Evolutionary conservation across 2,113 vertebrate genomes (phyloP).

Genomic region (Leptobrachium leishanense): DNA sequence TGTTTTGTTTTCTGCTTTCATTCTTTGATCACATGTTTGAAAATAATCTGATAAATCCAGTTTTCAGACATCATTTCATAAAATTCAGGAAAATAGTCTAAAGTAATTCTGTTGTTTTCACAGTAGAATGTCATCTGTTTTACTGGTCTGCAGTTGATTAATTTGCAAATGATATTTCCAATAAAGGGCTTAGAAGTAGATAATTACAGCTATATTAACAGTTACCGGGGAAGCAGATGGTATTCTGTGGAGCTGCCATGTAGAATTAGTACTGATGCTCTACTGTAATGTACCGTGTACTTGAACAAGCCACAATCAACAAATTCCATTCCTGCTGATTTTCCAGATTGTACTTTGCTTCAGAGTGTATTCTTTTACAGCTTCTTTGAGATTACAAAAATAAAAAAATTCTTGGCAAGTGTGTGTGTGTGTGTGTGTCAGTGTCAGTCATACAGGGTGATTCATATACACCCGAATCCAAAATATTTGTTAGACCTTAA

Average conservation of each 20-base stretch:
- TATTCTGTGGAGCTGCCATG: conserved; percentile 91
- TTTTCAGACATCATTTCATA: conserved; percentile 52
- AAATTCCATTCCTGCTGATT: conserved; percentile 75
- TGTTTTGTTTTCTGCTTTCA: conserved; percentile 16
- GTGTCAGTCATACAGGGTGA: no score
- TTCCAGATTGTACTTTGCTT: conserved; percentile 76
- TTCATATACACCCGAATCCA: no score
- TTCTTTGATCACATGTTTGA: conserved; percentile 35
- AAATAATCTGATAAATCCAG: conserved; percentile 49
- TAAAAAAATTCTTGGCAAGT: conserved; percentile 62
- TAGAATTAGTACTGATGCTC: conserved; percentile 94
- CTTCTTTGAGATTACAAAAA: conserved; percentile 50
- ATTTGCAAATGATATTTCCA: conserved; percentile 94
- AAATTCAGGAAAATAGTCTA: conserved; percentile 66
- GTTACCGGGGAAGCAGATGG: conserved; percentile 96
- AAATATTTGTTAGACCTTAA: no score
- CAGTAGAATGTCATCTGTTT: conserved; percentile 79
- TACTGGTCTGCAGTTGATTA: conserved; percentile 88
- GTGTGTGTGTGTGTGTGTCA: no score
- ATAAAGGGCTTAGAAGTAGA: conserved; percentile 98
- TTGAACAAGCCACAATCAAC: conserved; percentile 72
- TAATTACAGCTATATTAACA: conserved; percentile 99
- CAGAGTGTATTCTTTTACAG: conserved; percentile 59
- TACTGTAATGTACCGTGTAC: conserved; percentile 83
- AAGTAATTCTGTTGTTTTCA: conserved; percentile 72